These are phyloP conservation scores for Pangasius macronema DNA, from an alignment of 2,797 vertebrate genomes.

Conservation along the genomic window DNA sequence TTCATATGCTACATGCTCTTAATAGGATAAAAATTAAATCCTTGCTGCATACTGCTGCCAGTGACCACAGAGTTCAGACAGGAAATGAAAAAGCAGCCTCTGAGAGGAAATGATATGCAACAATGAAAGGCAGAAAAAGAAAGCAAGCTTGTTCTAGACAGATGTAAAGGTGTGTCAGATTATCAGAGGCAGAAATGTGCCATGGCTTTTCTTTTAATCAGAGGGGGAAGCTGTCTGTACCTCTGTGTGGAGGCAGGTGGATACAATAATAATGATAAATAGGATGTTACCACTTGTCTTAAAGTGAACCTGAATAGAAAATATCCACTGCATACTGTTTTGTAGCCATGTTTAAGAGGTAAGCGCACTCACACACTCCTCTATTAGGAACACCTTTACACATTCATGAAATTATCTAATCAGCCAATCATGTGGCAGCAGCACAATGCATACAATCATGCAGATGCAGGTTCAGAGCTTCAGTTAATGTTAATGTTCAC, in stretches of 20 bases:
- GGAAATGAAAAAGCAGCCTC: neutral
- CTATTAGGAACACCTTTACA: neutral
- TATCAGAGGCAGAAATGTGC: neutral
- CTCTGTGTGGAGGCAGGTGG: neutral
- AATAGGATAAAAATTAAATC: neutral
- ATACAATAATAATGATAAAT: neutral
- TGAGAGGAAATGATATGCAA: constrained; percentile 7
- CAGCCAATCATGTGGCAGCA: neutral
- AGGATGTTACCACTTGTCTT: neutral
- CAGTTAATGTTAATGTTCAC: neutral
- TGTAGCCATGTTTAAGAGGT: neutral
- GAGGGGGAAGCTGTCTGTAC: neutral
- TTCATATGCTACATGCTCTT: neutral
- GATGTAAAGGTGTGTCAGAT: neutral
- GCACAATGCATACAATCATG: neutral
- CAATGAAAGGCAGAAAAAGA: neutral
- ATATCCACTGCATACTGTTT: no score
- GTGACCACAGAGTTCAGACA: constrained; percentile 12
- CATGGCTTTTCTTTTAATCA: neutral
- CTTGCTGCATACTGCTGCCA: neutral
- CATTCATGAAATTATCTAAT: neutral
- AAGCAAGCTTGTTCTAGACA: neutral
- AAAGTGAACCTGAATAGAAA: neutral
- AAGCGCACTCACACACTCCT: neutral
- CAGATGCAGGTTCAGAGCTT: neutral